Conservation (phyloP, 2,797 vertebrate species). For the Onychomys arenicola region DNA sequence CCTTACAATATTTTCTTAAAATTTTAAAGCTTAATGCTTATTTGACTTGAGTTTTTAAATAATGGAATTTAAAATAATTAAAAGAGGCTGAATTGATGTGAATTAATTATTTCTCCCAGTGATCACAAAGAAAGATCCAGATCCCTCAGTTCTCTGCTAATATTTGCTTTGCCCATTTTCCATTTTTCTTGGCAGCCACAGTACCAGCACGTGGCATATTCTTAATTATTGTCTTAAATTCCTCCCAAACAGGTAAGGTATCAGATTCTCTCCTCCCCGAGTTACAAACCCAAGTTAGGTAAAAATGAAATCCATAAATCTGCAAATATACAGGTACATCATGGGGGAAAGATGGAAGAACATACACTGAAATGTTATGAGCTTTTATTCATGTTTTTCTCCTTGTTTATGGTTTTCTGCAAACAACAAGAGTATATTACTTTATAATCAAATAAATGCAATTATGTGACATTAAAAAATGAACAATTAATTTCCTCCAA, state of each 20-base stretch:
- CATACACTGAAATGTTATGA: conserved; percentile 2
- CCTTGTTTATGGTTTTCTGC: conserved; percentile 37
- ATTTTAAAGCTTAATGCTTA: conserved; percentile 46
- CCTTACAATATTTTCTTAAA: conserved; percentile 47
- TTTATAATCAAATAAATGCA: conserved; percentile 68
- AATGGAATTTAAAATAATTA: conserved; percentile 52
- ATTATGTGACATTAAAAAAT: conserved; percentile 56
- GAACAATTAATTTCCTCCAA: conserved; percentile 69
- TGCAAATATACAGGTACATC: background rate
- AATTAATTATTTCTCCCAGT: conserved; percentile 35
- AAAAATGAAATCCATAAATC: conserved; percentile 48
- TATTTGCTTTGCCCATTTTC: conserved; percentile 53
- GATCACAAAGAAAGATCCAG: conserved; percentile 41
- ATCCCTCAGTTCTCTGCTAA: background rate
- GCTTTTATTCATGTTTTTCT: background rate
- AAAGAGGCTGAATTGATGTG: conserved; percentile 35
- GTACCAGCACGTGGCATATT: conserved; percentile 23
- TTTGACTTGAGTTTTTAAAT: conserved; percentile 59
- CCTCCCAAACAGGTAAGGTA: conserved; percentile 4
- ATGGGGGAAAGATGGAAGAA: background rate
- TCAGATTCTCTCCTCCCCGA: conserved; percentile 20
- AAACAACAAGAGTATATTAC: conserved; percentile 38
- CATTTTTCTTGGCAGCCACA: background rate
- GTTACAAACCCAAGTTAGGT: conserved; percentile 52
- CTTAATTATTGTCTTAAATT: conserved; percentile 50